Evolutionary conservation across 2,888 invertebrate genomes (phyloP).

Genomic region (Metacarcinus magister): DNA sequence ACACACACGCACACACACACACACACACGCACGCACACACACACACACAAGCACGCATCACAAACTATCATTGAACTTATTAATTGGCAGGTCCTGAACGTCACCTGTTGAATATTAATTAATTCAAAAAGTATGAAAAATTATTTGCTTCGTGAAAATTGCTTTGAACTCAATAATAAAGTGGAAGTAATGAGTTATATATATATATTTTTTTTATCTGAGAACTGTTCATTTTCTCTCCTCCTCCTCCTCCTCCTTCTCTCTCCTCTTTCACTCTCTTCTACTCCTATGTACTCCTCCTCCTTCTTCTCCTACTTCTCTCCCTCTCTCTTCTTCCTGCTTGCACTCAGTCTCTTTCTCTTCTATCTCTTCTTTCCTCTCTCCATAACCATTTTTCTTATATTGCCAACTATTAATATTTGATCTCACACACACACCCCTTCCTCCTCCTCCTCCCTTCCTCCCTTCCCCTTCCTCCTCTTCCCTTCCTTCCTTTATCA

Average conservation of each 20-base stretch:
- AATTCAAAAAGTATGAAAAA: not conserved
- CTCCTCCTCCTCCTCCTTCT: not conserved
- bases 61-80: not conserved
- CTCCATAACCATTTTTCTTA: no score
- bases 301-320: not conserved
- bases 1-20: not conserved
- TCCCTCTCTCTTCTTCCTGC: not conserved
- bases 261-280: not conserved
- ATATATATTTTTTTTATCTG: not conserved
- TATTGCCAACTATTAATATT: not conserved
- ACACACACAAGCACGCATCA: not conserved
- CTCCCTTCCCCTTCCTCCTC: not conserved
- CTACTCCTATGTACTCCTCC: not conserved
- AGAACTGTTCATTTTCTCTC: not conserved
- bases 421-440: not conserved
- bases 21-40: slow-evolving; percentile 9
- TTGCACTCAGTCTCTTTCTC: not conserved
- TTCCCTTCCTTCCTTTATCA: not conserved
- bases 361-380: not conserved
- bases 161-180: not conserved
- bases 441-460: not conserved
- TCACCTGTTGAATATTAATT: slow-evolving; percentile 17
- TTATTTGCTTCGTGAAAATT: not conserved
- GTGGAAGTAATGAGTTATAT: not conserved
- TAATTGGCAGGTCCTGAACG: not conserved